Base-by-base conservation (phyloP, 2,797 vertebrate species). In the Echiichthys vipera region DNA sequence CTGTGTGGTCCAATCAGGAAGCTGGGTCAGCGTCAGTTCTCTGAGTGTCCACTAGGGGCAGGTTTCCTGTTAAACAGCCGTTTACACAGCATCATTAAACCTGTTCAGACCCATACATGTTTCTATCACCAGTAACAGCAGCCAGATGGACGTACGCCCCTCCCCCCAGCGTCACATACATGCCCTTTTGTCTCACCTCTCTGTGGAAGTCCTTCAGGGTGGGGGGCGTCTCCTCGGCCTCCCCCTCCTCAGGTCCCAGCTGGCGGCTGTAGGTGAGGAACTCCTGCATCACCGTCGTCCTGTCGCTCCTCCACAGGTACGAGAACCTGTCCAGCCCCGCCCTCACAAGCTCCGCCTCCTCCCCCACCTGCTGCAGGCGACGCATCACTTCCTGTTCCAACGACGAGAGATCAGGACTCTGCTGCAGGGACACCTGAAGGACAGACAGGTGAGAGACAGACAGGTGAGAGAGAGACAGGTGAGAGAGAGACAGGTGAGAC, bases 301-400 rank as follows among this genome's bases (percentile, higher is more conserved):
- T 88, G 84, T 95, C 92, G 0, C 94, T 93, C 12, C 89, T 77
- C 0, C 90, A 96, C 24, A 97, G 93, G 73, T 89, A 89, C 0
- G 92, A 80, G n/a, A 93, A 96, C 6, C 71, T 94, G 68, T 94
- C 83, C 0, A 96, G 89, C 43, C 76, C 65, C 6, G 64, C 72
- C 0, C 89, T 86, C 24, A 93, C 91, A 4, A 62, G 43, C 0
- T 89, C 46, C 39, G 95, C 95, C 12, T 87, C 77, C 0, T 54
- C 56, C 73, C 73, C 80, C 25, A 77, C 77, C 0, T 75, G 85
- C 71, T 55, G 84, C 0, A 92, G 83, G 0, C 86, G 87, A 4
- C 62, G 67, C 92, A 91, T 89, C 69, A 97, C 87, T 4, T 67
- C 49, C 10, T 66, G 83, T 32, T 93, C 85, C 85, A 94, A 65